Base-by-base conservation (phyloP, 2,888 invertebrate species). In the Stramonita haemastoma region DNA sequence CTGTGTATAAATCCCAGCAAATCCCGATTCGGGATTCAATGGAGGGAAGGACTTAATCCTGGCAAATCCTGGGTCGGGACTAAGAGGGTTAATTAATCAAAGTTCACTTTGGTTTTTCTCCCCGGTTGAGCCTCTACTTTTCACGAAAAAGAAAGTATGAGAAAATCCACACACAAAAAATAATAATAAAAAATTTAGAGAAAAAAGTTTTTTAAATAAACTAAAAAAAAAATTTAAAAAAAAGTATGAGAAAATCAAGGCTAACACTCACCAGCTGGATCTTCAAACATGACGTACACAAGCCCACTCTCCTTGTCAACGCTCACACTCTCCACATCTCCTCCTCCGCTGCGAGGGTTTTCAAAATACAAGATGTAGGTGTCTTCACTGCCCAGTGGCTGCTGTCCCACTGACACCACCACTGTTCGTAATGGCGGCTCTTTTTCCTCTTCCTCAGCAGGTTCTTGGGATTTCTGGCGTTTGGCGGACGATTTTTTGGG, bases 341-440 rank as follows among this genome's bases (percentile, higher is more conserved):
- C 88, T 22, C 88, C 88, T 5, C 88, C 88, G 29, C 46, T 26
- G 15, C 88, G 83, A n/a, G 57, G 79, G 22, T 32, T 83, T 83
- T 88, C 88, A 84, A 88, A 88, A 56, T 88, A 88, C 13, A 36
- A 60, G 2, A 26, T n/a, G 88, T 88, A 88, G 32, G 84, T 88
- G 70, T 88, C 88, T 29, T 88, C 88, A 66, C 66, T 84, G 36
- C 70, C 32, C 32, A 84, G 22, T 4, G 57, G 32, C 32, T n/a
- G n/a, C 13, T 60, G 36, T 22, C 79, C 84, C n/a, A 32, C 36
- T 4, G 57, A 34, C 15, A 81, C n/a, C 57, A 88, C 84, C 15
- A 83, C 60, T 66, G 66, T 83, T 15, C 66, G 88, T 26, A 46
- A 46, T 66, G 70, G 86, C 15, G 60, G 34, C 32, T 29, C 34